Conservation (phyloP, 2,113 vertebrate genomes). For the Eptesicus fuscus region DNA sequence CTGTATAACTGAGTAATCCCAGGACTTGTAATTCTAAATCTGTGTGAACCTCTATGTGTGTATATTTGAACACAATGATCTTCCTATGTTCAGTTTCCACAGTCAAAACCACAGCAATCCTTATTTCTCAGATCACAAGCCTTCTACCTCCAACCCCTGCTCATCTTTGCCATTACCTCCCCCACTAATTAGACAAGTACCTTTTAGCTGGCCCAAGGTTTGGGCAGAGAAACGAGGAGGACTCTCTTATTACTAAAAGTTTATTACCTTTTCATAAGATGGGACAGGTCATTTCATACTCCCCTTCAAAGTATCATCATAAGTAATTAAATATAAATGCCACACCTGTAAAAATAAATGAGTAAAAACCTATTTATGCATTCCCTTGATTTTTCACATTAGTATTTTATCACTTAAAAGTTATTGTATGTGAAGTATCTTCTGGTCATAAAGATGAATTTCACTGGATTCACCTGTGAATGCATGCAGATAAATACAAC, state of each 20-base stretch:
- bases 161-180: not conserved
- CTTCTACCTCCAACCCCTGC: not conserved
- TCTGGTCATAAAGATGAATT: not conserved
- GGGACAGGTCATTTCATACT: not conserved
- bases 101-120: not conserved
- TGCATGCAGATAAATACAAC: not conserved
- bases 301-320: not conserved
- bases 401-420: conserved; percentile 6
- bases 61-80: not conserved
- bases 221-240: not conserved
- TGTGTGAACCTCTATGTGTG: not conserved
- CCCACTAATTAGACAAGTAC: not conserved
- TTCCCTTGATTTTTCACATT: not conserved
- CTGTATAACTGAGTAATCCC: not conserved
- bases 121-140: not conserved
- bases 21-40: not conserved
- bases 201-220: not conserved
- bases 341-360: conserved; percentile 18
- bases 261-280: conserved; percentile 17
- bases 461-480: not conserved
- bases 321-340: conserved; percentile 36
- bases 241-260: not conserved
- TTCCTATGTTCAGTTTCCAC: not conserved
- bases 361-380: not conserved
- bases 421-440: not conserved